Evolutionary conservation across 2,113 vertebrate genomes (phyloP).

Genomic region (Hippoglossus stenolepis): DNA sequence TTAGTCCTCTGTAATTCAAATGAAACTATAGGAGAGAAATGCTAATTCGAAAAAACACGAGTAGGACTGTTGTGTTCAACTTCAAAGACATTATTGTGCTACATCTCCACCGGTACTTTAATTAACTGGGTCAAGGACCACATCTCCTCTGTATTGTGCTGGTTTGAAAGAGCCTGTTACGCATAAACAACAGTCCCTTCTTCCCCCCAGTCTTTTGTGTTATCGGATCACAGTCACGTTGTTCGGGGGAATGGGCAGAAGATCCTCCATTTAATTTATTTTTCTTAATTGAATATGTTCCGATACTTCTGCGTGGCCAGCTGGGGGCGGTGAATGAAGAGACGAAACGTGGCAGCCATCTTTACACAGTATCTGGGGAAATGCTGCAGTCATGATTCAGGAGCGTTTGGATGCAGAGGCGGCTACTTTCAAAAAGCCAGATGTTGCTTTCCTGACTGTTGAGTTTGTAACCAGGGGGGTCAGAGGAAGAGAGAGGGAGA

Average conservation of each 20-base stretch:
- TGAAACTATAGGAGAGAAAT: slow-evolving; percentile 59
- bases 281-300: not conserved
- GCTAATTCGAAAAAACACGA: slow-evolving; percentile 64
- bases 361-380: slow-evolving; percentile 2
- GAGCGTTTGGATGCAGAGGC: slow-evolving; percentile 29
- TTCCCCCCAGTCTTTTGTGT: slow-evolving; percentile 30
- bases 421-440: slow-evolving; percentile 50
- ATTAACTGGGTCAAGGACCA: slow-evolving; percentile 80
- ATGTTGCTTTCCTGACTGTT: slow-evolving; percentile 41
- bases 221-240: slow-evolving; percentile 58
- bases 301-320: slow-evolving; percentile 29
- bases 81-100: slow-evolving; percentile 77
- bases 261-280: not conserved
- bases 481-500: not conserved
- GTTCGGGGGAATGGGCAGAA: slow-evolving; percentile 16
- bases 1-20: slow-evolving; percentile 49
- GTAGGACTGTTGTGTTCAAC: slow-evolving; percentile 66
- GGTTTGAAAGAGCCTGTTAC: slow-evolving; percentile 50
- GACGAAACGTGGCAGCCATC: slow-evolving; percentile 23
- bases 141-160: slow-evolving; percentile 53
- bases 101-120: slow-evolving; percentile 66
- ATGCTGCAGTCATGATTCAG: slow-evolving; percentile 34
- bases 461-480: not conserved
- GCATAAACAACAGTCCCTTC: slow-evolving; percentile 60
- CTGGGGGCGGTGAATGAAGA: slow-evolving; percentile 19